These are phyloP conservation scores for Eucera pruinosa DNA, from an alignment of 2,888 invertebrate species.

Conservation along the genomic window DNA sequence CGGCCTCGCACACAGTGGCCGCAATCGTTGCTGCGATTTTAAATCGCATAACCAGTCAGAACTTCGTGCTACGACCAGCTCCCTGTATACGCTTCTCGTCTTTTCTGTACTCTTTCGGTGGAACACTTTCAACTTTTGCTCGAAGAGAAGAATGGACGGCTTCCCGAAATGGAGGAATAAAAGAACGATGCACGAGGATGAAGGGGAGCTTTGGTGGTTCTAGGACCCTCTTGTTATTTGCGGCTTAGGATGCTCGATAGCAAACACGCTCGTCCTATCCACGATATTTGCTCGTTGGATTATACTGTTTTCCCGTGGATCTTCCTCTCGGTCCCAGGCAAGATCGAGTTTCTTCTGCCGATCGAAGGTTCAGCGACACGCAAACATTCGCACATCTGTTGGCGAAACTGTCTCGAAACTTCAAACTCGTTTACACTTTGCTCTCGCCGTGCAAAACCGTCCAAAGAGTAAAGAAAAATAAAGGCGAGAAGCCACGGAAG, in stretches of 20 bases:
- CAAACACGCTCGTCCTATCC: conserved; percentile 52
- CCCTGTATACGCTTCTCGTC: background rate
- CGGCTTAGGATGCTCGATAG: conserved; percentile 53
- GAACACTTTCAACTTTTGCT: background rate
- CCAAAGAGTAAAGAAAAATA: background rate
- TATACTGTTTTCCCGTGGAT: conserved; percentile 40
- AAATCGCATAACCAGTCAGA: conserved; percentile 29
- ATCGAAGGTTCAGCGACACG: conserved; percentile 27
- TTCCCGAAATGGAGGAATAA: background rate
- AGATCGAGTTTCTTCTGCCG: conserved; percentile 30
- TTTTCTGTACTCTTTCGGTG: background rate
- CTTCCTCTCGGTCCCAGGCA: background rate
- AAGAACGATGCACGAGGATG: conserved; percentile 21
- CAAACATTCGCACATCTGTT: conserved; percentile 5
- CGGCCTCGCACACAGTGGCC: conserved; percentile 48
- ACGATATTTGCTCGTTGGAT: conserved; percentile 57
- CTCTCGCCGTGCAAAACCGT: background rate
- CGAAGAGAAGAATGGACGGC: background rate
- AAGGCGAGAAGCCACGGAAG: background rate
- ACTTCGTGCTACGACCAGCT: background rate
- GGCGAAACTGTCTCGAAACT: background rate
- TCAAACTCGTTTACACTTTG: background rate
- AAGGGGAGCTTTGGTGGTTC: conserved; percentile 21
- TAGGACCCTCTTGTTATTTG: conserved; percentile 60
- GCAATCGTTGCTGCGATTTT: conserved; percentile 48